These are phyloP conservation scores for Nyctibius bracteatus DNA, from an alignment of 2,113 vertebrate genomes.

Conservation along the genomic window DNA sequence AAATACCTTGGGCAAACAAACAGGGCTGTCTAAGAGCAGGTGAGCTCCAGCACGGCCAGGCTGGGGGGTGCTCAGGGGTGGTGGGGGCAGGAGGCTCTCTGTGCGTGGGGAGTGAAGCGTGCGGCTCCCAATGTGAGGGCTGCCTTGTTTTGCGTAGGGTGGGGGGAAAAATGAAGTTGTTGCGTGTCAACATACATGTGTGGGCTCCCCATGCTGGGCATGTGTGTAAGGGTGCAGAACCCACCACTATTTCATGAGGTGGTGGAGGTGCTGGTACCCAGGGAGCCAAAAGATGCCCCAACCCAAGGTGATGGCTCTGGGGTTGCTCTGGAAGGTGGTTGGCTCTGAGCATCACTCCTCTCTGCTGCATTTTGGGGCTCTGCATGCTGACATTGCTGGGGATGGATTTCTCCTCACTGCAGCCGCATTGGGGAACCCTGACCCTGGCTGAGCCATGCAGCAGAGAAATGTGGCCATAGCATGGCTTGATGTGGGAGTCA, in stretches of 20 bases:
- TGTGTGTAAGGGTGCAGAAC: rapidly evolving
- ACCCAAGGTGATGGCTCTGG: neutral
- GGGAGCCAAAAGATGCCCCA: neutral
- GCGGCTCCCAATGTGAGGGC: neutral
- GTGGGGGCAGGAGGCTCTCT: neutral
- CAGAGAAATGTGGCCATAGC: rapidly evolving
- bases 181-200: rapidly evolving
- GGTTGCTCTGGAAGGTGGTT: neutral
- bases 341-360: neutral
- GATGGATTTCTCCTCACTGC: neutral
- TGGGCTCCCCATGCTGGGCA: neutral
- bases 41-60: neutral
- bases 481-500: rapidly evolving
- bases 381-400: neutral
- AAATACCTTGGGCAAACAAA: slow-evolving; percentile 75
- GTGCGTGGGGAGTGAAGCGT: rapidly evolving
- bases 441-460: neutral
- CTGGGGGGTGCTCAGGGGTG: neutral
- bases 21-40: slow-evolving; percentile 54
- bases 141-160: neutral
- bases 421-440: neutral
- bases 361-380: neutral
- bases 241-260: rapidly evolving
- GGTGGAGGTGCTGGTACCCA: neutral
- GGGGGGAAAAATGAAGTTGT: neutral